Evolutionary conservation across 2,113 vertebrate species (phyloP).

Genomic region (Sapayoa aenigma): DNA sequence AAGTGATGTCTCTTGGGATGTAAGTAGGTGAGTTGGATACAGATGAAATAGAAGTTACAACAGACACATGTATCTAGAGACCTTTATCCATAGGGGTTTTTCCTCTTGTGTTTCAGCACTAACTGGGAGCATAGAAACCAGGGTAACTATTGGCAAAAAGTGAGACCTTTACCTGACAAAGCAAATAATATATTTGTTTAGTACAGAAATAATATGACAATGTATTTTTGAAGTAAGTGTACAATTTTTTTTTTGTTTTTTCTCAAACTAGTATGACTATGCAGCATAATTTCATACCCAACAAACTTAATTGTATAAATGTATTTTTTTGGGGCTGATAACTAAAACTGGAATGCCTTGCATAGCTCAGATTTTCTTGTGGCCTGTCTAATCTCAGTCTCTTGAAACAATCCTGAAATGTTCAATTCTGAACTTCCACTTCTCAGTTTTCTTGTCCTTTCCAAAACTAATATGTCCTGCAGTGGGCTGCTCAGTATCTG

Average conservation of each 20-base stretch:
- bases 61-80: fast-evolving
- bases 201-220: neutral
- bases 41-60: neutral
- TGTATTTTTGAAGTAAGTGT: neutral
- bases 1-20: neutral
- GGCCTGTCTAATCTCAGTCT: neutral
- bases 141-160: neutral
- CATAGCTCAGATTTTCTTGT: neutral
- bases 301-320: neutral
- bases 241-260: neutral
- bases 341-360: neutral
- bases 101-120: neutral
- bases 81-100: neutral
- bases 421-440: neutral
- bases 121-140: neutral
- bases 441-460: neutral
- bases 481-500: neutral
- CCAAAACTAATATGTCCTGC: neutral
- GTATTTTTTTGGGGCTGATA: neutral
- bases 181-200: neutral
- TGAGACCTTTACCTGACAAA: neutral
- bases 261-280: neutral
- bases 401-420: neutral
- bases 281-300: neutral
- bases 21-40: neutral